Evolutionary conservation across 2,888 invertebrate species (phyloP), one percentile per base, ranked within the genome.

Genomic region (Scrobipalpa atriplicella): DNA sequence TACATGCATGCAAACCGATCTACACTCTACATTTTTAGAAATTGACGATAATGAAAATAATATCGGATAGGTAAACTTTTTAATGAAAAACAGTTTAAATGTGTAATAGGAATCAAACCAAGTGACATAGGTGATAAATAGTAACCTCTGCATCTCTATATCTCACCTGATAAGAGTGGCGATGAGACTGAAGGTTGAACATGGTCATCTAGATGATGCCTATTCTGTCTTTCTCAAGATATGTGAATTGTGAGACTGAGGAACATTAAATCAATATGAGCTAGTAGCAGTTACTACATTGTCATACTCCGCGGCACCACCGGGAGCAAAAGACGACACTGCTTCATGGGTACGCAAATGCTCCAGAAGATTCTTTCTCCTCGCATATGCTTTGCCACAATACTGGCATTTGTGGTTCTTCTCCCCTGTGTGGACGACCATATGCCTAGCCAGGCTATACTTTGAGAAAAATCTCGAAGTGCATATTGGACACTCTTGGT

Each of bases 391-490:
- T 68, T 93, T 93, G 0, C 89, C 86, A 67, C 94, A 94, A 0
- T 90, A 67, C 0, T 80, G 83, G 71, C 94, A 94, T 65, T 89
- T 89, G 54, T 87, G 93, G 68, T 86, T 93, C 64, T 90, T 90
- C 54, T 93, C 92, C 0, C 92, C 93, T 0, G 91, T 91, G 66
- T 94, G 94, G 13, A 88, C 87, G 5, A 90, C 73, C 91, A 93
- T 92, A 54, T 94, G 94, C 13, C 92, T 84, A 0, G 89, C 86
- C 0, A 94, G 78, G 64, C 87, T 80, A 62, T 85, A 83, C 66
- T 87, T 90, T 0, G 86, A 83, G 69, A 89, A 89, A 69, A 90
- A 91, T 65, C 86, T 78, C 0, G 85, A 80, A 66, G 81, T 80
- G 64, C 91, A 91, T 1, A 87, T 69, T 0, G 70, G 69, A 68